Evolutionary conservation across 2,888 invertebrate species (phyloP).

Genomic region (Itoplectis maculator): DNA sequence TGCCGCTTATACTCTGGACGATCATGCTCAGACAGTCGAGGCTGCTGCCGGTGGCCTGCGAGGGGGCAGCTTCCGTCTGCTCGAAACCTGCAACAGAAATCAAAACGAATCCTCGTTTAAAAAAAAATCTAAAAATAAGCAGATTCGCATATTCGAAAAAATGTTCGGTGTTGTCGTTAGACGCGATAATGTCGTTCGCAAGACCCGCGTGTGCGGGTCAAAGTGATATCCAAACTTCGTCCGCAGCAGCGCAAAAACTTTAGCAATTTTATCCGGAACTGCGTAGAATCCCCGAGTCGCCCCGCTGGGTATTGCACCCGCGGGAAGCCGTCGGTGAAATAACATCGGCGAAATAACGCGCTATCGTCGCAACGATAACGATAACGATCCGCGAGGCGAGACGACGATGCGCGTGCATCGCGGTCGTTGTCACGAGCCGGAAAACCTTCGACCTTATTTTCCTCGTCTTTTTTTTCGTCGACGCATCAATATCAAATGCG

Average conservation of each 20-base stretch:
- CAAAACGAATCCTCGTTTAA: conserved; percentile 37
- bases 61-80: conserved; percentile 73
- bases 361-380: conserved; percentile 9
- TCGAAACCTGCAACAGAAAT: conserved; percentile 78
- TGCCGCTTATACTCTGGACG: conserved; percentile 88
- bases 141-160: not conserved
- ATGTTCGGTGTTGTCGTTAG: conserved; percentile 24
- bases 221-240: conserved; percentile 57
- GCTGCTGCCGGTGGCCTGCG: conserved; percentile 86
- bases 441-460: conserved; percentile 15
- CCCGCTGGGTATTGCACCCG: not conserved
- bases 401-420: conserved; percentile 6
- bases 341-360: not conserved
- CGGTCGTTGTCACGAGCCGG: conserved; percentile 26
- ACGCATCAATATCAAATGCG: conserved; percentile 12
- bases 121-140: conserved; percentile 18
- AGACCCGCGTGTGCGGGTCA: conserved; percentile 29
- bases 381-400: conserved; percentile 13
- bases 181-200: conserved; percentile 40
- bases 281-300: not conserved
- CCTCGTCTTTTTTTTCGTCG: not conserved
- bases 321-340: conserved; percentile 3
- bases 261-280: conserved; percentile 35
- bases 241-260: conserved; percentile 35
- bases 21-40: conserved; percentile 89